Evolutionary conservation across 2,113 vertebrate species (phyloP), one percentile per base, ranked within the genome.

Genomic region (Lethenteron reissneri): DNA sequence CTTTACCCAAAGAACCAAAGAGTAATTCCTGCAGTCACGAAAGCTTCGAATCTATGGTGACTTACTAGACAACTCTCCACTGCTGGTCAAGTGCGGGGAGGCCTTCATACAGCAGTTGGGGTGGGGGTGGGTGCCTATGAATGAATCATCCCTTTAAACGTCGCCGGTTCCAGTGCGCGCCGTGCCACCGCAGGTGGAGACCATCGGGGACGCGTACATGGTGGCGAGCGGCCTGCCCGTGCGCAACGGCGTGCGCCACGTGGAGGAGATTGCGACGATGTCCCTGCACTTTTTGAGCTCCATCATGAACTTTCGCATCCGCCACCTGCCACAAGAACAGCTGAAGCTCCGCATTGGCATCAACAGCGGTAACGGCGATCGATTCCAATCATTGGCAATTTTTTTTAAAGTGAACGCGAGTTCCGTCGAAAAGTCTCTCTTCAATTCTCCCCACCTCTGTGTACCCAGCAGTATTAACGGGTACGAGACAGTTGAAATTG

Each of bases 191-290:
- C 70, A 90, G 82, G 80, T 84, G 41, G 86, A 90, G 79, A 87
- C 81, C 9, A 83, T 79, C 64, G 83, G 83, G 1, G 83, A 85
- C 71, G 82, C 81, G 1, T 86, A 83, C 70, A 81, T 83, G 82
- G 83, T 86, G 2, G 83, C 83, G 9, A 84, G 85, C 2, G 82
- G 84, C 13, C 77, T 86, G 2, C 82, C 79, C 0, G 57, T 86
- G 72, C 68, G 13, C 71, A 85, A 80, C 1, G 81, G 80, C 11
- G 74, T 72, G 19, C 76, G 64, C n/a, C 83, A 82, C 1, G 75
- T 77, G 3, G 73, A 81, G 3, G 82, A 87, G 77, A 83, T 83
- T 21, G 75, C 79, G 57, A 80, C 80, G 0, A 84, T 85, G 83
- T 81, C 84, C 19, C 77, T 88, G 71, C 82, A 85, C 72, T 83